A percentile compares a stretch with the other conserved stretches of the same genome.
Evolutionary conservation across 2,797 vertebrate species (phyloP).

Genomic region (Sebastes nivosus): DNA sequence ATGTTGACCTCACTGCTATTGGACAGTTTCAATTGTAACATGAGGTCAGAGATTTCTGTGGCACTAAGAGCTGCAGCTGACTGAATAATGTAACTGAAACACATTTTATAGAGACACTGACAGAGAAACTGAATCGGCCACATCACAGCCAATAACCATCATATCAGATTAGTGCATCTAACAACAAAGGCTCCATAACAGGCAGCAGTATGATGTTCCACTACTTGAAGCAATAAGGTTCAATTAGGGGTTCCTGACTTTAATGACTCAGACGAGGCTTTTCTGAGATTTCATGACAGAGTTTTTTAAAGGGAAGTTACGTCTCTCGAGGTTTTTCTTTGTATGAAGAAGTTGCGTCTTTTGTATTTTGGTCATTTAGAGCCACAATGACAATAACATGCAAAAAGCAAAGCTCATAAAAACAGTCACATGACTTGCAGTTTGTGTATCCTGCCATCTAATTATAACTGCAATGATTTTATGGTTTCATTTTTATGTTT

Average conservation of each 20-base stretch:
- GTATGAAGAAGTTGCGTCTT: background rate
- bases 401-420: conserved; percentile 1
- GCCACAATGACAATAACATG: background rate
- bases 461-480: background rate
- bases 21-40: background rate
- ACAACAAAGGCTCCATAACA: background rate
- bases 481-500: background rate
- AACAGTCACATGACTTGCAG: background rate
- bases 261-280: background rate
- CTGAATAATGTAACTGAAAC: background rate
- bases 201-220: too few relatives aligned
- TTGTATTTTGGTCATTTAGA: background rate
- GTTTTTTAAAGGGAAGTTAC: background rate
- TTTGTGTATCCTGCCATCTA: background rate
- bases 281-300: background rate
- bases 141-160: background rate
- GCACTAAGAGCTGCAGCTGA: background rate
- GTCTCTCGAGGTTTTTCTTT: background rate
- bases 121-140: background rate
- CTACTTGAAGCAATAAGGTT: too few relatives aligned
- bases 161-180: background rate
- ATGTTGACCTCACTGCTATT: background rate
- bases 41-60: background rate
- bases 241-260: too few relatives aligned
- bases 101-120: background rate